Base-by-base conservation (phyloP, 2,113 vertebrate genomes). In the Hassar affinis region DNA sequence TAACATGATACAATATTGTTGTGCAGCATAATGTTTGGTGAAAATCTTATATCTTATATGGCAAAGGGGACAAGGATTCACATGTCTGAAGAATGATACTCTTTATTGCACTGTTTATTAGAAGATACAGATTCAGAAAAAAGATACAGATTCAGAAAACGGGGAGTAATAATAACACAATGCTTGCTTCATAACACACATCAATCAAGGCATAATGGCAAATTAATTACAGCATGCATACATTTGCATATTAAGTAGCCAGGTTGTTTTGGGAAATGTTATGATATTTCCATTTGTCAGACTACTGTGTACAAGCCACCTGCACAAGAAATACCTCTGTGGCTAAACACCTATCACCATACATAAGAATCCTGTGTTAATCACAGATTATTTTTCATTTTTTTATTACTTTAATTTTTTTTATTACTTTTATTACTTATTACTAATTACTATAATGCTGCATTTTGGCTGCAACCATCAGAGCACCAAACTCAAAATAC, bases 1-100 rank as follows among this genome's bases (percentile, higher is more conserved):
- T 7, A 66, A 38, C 59, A 62, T 4, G 14, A 10, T 12, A 30
- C n/a, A 18, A 33, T 66, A 66, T 1, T 66, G 27, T 33, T 33
- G 95, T 76, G 90, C 94, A 18, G 95, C 94, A n/a, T n/a, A n/a
- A n/a, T n/a, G n/a, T n/a, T 98, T 99, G 82, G 99, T 97, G 97
- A 96, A 94, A 81, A 87, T 96, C 35, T 45, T 72, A 42, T 4
- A 52, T 88, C 86, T 95, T 0, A 97, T 97, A 25, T 97, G 91
- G 96, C 97, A 94, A 45, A 98, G 76, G 11, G 56, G 91, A 93
- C 83, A 95, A 94, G 20, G 94, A 92, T 0, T 89, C 94, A 0
- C 92, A 94, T 18, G 78, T 79, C 25, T 20, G 35, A 83, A 49
- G 87, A 90, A 91, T 90, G 88, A 92, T 91, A 91, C 90, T 91